Base-by-base conservation (phyloP, 2,888 invertebrate species). In the Hydriomena furcata region DNA sequence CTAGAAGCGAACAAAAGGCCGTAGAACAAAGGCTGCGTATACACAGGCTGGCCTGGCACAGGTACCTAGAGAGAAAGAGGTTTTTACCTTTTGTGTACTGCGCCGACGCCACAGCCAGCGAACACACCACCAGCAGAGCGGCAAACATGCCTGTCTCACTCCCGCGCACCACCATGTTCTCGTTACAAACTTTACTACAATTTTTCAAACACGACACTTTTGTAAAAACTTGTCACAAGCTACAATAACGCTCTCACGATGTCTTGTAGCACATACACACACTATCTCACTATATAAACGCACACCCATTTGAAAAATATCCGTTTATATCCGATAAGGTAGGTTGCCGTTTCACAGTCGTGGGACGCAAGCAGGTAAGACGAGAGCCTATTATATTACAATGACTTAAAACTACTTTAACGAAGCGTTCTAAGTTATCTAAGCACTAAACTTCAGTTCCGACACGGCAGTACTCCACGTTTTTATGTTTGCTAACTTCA, bases 251-350 rank as follows among this genome's bases (percentile, higher is more conserved):
- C 81, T 83, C 79, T 81, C 79, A 79, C 78, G 73, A 68, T 74
- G 84, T 84, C 69, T 79, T 73, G 74, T 74, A 77, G 73, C 87
- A 87, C 83, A 81, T 77, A 87, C 85, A 80, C 81, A 85, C 89
- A 87, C 86, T 82, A 83, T 82, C 86, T 84, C 89, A 82, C 66
- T 76, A 81, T 78, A 79, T 70, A 79, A 85, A 84, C 83, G 82
- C 87, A 87, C 86, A 86, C 87, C 84, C 87, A 90, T 90, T 89
- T 88, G 84, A 88, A 89, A 88, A 86, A 84, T 84, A 82, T 89
- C 81, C 88, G 86, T 88, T 88, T 86, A n/a, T n/a, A 85, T 86
- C 85, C 86, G 82, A 86, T 84, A 85, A 81, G 74, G 78, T 71
- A 79, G 81, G 79, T 81, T 82, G 84, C 85, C 83, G 85, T 84